A percentile compares a stretch with the other conserved stretches of the same genome.
Conservation (phyloP, 2,888 invertebrate species). For the Stenodera caucasica region DNA sequence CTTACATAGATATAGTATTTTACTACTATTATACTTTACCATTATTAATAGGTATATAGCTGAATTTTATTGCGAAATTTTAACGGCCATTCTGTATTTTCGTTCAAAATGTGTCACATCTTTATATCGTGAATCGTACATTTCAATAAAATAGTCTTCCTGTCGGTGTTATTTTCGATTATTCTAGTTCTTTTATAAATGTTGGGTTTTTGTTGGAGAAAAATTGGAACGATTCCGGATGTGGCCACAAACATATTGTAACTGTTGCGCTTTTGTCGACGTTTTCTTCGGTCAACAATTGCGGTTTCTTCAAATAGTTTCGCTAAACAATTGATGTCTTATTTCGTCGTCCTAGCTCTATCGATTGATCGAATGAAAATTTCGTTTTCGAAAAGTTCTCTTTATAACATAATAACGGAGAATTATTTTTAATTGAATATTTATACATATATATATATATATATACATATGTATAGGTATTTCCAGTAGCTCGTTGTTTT, state of each 20-base stretch:
- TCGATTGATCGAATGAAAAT: too few relatives aligned
- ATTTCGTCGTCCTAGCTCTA: too few relatives aligned
- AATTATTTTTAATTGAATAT: too few relatives aligned
- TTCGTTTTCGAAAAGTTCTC: not conserved
- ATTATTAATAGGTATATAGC: too few relatives aligned
- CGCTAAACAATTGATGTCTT: slow-evolving; percentile 4
- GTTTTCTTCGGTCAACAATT: slow-evolving; percentile 39
- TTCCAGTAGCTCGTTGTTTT: not conserved
- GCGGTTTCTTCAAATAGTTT: slow-evolving; percentile 39
- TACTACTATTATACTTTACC: too few relatives aligned
- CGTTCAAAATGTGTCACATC: not conserved
- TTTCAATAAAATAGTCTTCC: not conserved
- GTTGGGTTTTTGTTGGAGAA: not conserved
- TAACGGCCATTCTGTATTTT: not conserved
- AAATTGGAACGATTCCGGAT: not conserved
- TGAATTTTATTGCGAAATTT: slow-evolving; percentile 2
- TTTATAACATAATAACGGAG: too few relatives aligned
- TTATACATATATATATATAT: too few relatives aligned
- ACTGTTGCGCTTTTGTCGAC: not conserved
- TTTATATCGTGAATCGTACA: not conserved
- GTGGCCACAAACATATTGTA: not conserved
- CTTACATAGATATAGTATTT: too few relatives aligned
- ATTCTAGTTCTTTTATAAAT: not conserved
- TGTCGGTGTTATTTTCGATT: not conserved
- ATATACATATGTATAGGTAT: not conserved